A percentile compares a stretch with the other conserved stretches of the same genome.
Evolutionary conservation across 2,888 invertebrate genomes (phyloP).

Genomic region (Therioaphis trifolii): DNA sequence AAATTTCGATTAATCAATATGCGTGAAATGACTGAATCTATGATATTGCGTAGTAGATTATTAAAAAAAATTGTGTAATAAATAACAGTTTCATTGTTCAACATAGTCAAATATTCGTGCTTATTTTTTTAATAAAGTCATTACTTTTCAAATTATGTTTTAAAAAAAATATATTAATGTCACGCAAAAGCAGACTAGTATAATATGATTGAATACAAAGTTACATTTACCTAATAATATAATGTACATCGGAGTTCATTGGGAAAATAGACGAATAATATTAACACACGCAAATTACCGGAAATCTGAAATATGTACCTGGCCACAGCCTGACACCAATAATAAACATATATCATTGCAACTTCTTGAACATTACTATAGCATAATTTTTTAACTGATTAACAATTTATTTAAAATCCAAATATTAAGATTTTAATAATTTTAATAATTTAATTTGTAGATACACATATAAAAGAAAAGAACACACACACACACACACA

Average conservation of each 20-base stretch:
- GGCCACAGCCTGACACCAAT: constrained; percentile 46
- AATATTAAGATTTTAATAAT: too few species aligned
- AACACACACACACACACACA: too few species aligned
- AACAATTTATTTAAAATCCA: too few species aligned
- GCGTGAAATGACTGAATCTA: too few species aligned
- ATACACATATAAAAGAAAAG: too few species aligned
- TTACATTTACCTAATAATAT: neutral
- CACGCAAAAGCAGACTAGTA: neutral
- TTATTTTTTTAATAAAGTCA: neutral
- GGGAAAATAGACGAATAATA: constrained; percentile 8
- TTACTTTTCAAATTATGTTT: constrained; percentile 14
- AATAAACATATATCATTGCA: constrained; percentile 23
- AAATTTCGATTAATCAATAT: too few species aligned
- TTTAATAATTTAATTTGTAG: too few species aligned
- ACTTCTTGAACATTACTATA: constrained; percentile 10
- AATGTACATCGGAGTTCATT: neutral
- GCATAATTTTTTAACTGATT: too few species aligned
- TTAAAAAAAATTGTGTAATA: constrained; percentile 20
- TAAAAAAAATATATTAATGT: neutral
- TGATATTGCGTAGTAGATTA: constrained; percentile 30
- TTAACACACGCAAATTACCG: constrained; percentile 30
- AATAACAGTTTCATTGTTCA: constrained; percentile 13
- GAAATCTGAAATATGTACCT: constrained; percentile 53
- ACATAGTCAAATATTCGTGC: constrained; percentile 47
- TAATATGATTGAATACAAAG: neutral